Base-by-base conservation (phyloP, 2,888 invertebrate species). In the Cryptophagus acutangulus region DNA sequence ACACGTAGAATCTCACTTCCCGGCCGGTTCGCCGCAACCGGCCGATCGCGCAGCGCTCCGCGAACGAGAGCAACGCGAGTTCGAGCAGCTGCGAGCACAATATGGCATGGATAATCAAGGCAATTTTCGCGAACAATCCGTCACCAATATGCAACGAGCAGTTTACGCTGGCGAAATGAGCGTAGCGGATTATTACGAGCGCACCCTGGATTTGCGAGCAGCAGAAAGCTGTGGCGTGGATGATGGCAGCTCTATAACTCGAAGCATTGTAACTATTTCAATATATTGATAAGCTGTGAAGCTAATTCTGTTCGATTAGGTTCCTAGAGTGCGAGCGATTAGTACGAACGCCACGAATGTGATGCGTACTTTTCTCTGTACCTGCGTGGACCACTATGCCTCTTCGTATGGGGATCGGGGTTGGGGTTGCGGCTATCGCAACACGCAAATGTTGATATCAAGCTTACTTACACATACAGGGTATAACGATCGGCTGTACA, bases 391-490 rank as follows among this genome's bases (percentile, higher is more conserved):
- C 66, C 90, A 91, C 70, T 91, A 87, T 65, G 87, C 87, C 1
- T 86, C 87, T 28, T 87, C 88, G 0, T 89, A 88, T 60, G 91
- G 89, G 1, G 92, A 92, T 69, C 77, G 83, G 55, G 92, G 92
- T 5, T 93, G 91, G 90, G 92, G 92, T 2, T 93, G 93, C 62
- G 93, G 93, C 0, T 92, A 91, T 65, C 74, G 92, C 57, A 91
- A 92, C 70, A 81, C 88, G 70, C 92, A 92, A 67, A 92, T 92
- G 91, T 72, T 92, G 56, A 74, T 92, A n/a, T 90, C 90, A 1
- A 84, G 87, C 2, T 73, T 92, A 34, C 72, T 84, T 41, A 76
- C 71, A 46, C 78, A 84, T 63, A 81, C 84, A 0, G 78, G 77
- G 26, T 88, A 84, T 69, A 76, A 79, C 43, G 79, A 79, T 51